These are phyloP conservation scores for Mesorhabditis sp. DNA, from an alignment of 2,888 invertebrate species.

Conservation along the genomic window DNA sequence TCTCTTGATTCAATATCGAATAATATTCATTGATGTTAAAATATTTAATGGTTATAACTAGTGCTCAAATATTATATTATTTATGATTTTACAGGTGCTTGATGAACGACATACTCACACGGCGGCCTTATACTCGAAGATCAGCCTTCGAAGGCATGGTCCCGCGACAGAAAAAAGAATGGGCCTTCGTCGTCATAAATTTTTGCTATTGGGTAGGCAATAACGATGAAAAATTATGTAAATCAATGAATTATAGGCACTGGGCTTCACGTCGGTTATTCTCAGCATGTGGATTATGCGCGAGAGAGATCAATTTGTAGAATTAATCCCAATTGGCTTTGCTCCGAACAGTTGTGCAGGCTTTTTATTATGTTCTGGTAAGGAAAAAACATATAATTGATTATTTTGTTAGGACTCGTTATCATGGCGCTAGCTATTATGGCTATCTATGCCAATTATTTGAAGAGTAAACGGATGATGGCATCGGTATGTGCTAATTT, in stretches of 20 bases:
- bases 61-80: too few relatives aligned
- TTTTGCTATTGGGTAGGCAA: too few relatives aligned
- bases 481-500: neutral
- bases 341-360: neutral
- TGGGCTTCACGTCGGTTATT: neutral
- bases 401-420: neutral
- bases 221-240: too few relatives aligned
- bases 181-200: too few relatives aligned
- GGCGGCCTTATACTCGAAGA: too few relatives aligned
- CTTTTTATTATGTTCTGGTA: neutral
- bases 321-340: conserved; percentile 1
- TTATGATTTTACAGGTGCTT: too few relatives aligned
- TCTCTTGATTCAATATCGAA: too few relatives aligned
- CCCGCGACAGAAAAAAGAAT: too few relatives aligned
- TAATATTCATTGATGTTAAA: too few relatives aligned
- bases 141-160: too few relatives aligned
- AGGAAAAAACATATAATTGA: neutral
- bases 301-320: neutral
- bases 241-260: neutral
- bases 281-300: neutral
- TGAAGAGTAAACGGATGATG: neutral
- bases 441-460: neutral
- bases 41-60: too few relatives aligned
- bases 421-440: neutral
- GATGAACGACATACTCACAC: too few relatives aligned